Evolutionary conservation across 2,888 invertebrate species (phyloP).

Genomic region (Parnassius mnemosyne): DNA sequence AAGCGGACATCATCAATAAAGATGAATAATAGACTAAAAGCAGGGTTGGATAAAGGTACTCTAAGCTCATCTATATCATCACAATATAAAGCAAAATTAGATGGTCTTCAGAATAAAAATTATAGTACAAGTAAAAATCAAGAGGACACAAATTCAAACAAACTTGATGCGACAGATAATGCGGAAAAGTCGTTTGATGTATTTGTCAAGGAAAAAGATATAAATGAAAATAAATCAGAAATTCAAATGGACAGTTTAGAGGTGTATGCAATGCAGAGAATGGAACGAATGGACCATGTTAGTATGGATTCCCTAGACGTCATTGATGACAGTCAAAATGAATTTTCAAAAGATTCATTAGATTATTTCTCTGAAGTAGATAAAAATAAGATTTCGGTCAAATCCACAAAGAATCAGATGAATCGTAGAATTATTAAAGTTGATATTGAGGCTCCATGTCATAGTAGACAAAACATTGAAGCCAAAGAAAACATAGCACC

Average conservation of each 20-base stretch:
- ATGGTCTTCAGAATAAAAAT: conserved; percentile 73
- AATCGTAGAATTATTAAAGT: conserved; percentile 56
- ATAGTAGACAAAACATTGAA: conserved; percentile 50
- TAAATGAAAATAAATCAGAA: conserved; percentile 80
- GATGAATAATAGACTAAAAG: conserved; percentile 75
- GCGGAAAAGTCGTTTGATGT: conserved; percentile 81
- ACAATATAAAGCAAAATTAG: conserved; percentile 74
- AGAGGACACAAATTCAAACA: conserved; percentile 65
- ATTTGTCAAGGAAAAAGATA: conserved; percentile 81
- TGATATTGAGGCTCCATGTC: conserved; percentile 47
- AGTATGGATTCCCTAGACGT: conserved; percentile 78
- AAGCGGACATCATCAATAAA: conserved; percentile 84
- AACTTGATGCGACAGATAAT: conserved; percentile 57
- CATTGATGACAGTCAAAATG: conserved; percentile 55
- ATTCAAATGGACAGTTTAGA: conserved; percentile 83
- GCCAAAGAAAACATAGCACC: conserved; percentile 69
- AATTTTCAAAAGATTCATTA: conserved; percentile 73
- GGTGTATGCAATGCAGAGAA: conserved; percentile 71
- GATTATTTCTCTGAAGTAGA: conserved; percentile 74
- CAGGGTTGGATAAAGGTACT: conserved; percentile 63
- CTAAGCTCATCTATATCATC: conserved; percentile 73
- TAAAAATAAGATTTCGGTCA: conserved; percentile 42
- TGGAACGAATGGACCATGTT: conserved; percentile 66
- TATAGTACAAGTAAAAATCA: conserved; percentile 58
- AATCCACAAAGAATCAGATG: conserved; percentile 37